Conservation (phyloP, 2,888 invertebrate genomes). For the Apotomis capreana region DNA sequence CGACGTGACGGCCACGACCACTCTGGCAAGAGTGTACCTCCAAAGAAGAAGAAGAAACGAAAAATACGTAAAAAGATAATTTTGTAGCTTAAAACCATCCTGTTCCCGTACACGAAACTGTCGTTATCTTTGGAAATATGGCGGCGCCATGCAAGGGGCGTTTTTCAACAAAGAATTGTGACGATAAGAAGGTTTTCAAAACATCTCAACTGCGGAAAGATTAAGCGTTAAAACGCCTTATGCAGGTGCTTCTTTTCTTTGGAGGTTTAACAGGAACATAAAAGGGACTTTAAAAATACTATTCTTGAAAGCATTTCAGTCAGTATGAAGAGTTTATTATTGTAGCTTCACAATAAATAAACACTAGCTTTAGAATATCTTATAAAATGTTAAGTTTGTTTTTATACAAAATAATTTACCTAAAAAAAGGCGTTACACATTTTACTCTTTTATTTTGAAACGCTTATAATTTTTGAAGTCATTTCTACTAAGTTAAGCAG, state of each 20-base stretch:
- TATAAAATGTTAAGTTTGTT: too few species aligned
- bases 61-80: conserved; percentile 32
- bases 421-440: too few species aligned
- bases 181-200: conserved; percentile 37
- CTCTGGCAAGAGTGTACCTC: too few species aligned
- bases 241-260: conserved; percentile 26
- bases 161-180: conserved; percentile 40
- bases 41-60: too few species aligned
- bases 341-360: too few species aligned
- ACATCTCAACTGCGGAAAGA: conserved; percentile 36
- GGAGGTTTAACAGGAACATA: conserved; percentile 6
- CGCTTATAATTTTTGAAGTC: too few species aligned
- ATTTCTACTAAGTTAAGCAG: too few species aligned
- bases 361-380: too few species aligned
- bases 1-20: too few species aligned
- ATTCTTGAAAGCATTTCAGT: background rate
- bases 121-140: conserved; percentile 53
- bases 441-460: too few species aligned
- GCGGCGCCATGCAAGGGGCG: conserved; percentile 50
- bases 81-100: conserved; percentile 30
- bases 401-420: too few species aligned
- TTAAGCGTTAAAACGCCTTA: conserved; percentile 36
- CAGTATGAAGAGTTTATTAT: too few species aligned
- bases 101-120: conserved; percentile 47
- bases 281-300: background rate